These are phyloP conservation scores for Agrotis segetum DNA, from an alignment of 2,888 invertebrate genomes.

Conservation along the genomic window DNA sequence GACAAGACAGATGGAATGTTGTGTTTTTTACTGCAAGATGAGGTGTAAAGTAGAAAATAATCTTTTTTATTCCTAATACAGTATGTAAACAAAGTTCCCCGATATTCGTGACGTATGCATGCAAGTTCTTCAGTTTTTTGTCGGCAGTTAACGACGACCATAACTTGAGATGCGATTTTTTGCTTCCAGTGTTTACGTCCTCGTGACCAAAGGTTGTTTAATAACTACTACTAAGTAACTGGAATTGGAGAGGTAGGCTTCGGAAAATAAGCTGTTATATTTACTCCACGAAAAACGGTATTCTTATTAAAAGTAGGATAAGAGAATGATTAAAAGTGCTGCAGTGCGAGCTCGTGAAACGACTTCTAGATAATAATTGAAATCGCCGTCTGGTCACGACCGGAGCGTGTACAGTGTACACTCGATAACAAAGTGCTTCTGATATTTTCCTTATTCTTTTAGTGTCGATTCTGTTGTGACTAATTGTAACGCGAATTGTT, in stretches of 20 bases:
- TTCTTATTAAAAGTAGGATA: conserved; percentile 80
- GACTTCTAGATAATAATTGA: conserved; percentile 90
- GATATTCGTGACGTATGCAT: conserved; percentile 69
- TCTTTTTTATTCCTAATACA: conserved; percentile 79
- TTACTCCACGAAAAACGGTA: conserved; percentile 71
- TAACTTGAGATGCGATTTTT: conserved; percentile 56
- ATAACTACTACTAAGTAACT: conserved; percentile 49
- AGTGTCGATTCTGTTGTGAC: background rate
- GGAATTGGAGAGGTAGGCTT: conserved; percentile 30
- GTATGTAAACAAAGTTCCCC: conserved; percentile 77
- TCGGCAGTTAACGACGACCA: conserved; percentile 56
- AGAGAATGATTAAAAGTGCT: conserved; percentile 85
- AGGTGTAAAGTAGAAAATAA: conserved; percentile 84
- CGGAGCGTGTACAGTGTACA: conserved; percentile 82
- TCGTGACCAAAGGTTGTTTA: conserved; percentile 44
- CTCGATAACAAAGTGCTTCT: conserved; percentile 66
- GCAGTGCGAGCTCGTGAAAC: conserved; percentile 81
- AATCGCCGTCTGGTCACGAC: conserved; percentile 90
- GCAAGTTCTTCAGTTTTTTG: conserved; percentile 57
- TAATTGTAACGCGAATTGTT: background rate
- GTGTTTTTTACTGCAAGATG: conserved; percentile 85
- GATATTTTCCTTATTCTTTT: conserved; percentile 54
- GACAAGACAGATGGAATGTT: conserved; percentile 89
- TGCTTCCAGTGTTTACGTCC: conserved; percentile 38
- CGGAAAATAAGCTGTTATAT: conserved; percentile 62